Base-by-base conservation (phyloP, 1,140 invertebrate species). In the Ylistrum balloti region DNA sequence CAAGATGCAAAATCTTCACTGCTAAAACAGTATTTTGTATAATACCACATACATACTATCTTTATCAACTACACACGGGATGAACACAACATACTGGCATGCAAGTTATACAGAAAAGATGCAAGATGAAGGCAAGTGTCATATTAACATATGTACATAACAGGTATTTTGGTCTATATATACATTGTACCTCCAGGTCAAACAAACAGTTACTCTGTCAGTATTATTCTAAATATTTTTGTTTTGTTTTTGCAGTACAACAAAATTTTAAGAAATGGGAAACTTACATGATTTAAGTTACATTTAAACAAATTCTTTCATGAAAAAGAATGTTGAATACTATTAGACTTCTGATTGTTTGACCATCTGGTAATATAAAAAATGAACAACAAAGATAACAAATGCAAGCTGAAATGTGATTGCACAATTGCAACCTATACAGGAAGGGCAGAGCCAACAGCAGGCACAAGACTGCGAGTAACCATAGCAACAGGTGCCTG, bases 401-500 rank as follows among this genome's bases (percentile, higher is more conserved):
- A 74, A 74, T 74, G 56, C 56, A 74, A 74, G 56, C 56, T 74
- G 56, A 74, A 74, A 74, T 74, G 56, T 74, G 56, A 74, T 28
- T n/a, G 56, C 56, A 74, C 56, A 74, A 74, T 5, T 74, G 9
- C n/a, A n/a, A n/a, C n/a, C n/a, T n/a, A 74, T 74, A 74, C 11
- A 1, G 56, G 56, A n/a, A 74, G 56, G 56, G 56, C 56, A 74
- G 56, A 74, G 56, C 56, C 28, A 74, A 28, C 56, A 74, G 56
- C 56, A 74, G 56, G 56, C 56, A 74, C 56, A 74, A 28, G n/a
- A 74, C 56, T 11, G 56, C 56, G 28, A 74, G 56, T 74, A 28
- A 74, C 56, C 56, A 74, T 74, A 74, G 56, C 56, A 74, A 74
- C 56, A 74, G 56, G 56, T 74, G 56, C 56, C 56, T 74, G 56